These are phyloP conservation scores for Whitmania pigra DNA, from an alignment of 1,140 invertebrate species.

Conservation along the genomic window DNA sequence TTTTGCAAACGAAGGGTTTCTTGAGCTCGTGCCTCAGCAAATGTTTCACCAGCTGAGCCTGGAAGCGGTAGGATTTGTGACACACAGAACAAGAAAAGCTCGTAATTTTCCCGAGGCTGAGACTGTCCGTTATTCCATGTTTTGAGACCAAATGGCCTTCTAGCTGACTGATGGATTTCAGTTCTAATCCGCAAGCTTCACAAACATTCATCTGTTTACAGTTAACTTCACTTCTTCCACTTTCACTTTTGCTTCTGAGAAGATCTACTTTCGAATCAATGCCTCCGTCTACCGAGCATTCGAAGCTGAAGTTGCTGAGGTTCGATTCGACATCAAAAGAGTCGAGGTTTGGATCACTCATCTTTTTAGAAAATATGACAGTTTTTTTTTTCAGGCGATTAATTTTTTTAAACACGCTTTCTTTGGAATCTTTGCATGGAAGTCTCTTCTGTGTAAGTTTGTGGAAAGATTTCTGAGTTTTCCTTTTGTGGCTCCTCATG, in stretches of 20 bases:
- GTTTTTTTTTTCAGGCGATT: constrained; percentile 1
- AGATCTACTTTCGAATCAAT: constrained; percentile 2
- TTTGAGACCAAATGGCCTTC: constrained; percentile 19
- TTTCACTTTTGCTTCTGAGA: not conserved
- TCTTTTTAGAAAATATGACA: not conserved
- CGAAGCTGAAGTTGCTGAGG: not conserved
- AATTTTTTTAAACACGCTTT: not conserved
- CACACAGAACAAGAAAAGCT: constrained; percentile 19
- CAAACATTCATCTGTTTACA: constrained; percentile 18
- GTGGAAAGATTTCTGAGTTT: no score
- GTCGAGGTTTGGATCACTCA: not conserved
- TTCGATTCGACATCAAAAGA: not conserved
- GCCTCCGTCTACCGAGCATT: not conserved
- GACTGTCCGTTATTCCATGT: constrained; percentile 18
- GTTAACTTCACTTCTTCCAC: not conserved
- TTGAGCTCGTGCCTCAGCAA: constrained; percentile 13
- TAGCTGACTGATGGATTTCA: constrained; percentile 6
- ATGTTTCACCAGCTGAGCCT: constrained; percentile 18
- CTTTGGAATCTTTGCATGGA: no score
- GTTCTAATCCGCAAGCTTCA: constrained; percentile 15
- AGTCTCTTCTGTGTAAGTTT: no score
- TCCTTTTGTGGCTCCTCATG: no score
- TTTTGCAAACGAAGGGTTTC: constrained; percentile 15
- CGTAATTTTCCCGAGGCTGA: constrained; percentile 20
- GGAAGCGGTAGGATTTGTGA: constrained; percentile 17